These are phyloP conservation scores for Megatriorchis doriae DNA, from an alignment of 2,113 vertebrate species.

Conservation along the genomic window DNA sequence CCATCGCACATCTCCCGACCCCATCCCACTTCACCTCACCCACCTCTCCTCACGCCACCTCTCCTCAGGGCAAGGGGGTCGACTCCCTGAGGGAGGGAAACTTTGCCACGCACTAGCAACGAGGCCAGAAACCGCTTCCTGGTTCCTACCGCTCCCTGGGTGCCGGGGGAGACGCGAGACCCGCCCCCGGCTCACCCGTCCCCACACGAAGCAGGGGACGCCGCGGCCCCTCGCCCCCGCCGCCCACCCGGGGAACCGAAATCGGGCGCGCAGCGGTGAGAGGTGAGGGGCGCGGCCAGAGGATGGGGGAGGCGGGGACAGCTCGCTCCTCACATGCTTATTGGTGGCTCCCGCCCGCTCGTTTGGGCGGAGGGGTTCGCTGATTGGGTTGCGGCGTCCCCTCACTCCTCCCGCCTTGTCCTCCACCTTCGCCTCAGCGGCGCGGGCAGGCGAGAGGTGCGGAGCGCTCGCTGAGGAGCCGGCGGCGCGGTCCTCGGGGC, in stretches of 20 bases:
- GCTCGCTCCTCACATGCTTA: rapidly evolving
- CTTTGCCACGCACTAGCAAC: background rate
- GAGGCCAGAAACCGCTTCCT: background rate
- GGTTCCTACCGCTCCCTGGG: background rate
- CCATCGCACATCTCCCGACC: background rate
- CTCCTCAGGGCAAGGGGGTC: background rate
- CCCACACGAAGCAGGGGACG: too few species aligned
- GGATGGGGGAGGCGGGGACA: rapidly evolving
- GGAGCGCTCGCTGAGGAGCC: background rate
- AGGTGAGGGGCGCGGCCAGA: background rate
- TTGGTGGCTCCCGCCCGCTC: rapidly evolving
- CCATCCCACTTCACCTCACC: background rate
- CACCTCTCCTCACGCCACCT: background rate
- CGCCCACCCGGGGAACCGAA: background rate
- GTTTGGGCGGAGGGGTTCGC: rapidly evolving
- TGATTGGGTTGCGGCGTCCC: background rate
- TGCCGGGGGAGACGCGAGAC: too few species aligned
- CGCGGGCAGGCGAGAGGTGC: background rate
- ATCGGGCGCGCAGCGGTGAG: background rate
- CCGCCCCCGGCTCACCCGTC: background rate
- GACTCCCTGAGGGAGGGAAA: background rate
- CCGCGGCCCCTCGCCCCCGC: too few species aligned
- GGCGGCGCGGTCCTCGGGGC: background rate
- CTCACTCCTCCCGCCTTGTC: background rate
- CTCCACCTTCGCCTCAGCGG: background rate